phyloP scores from a whole-genome alignment of 1,140 invertebrate species.

The Bombus confusus region DNA sequence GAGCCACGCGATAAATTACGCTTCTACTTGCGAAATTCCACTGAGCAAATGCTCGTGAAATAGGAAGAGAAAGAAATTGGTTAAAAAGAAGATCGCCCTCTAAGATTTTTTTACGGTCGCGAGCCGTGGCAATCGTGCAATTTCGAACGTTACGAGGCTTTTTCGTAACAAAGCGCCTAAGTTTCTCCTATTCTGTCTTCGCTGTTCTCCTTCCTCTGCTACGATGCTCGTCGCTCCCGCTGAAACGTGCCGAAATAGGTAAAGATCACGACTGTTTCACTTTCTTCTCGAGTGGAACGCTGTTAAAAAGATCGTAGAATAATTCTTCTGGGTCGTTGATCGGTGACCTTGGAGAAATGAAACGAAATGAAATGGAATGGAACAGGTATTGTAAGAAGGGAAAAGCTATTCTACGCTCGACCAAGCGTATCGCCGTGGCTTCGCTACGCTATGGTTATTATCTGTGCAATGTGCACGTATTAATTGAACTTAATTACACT shows the following conservation, averaged over 20 bases:
- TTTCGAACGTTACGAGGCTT: conserved; percentile 61
- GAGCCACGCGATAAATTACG: conserved; percentile 12
- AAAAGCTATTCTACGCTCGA: neutral
- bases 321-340: neutral
- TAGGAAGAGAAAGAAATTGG: conserved; percentile 13
- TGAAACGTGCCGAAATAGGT: neutral
- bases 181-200: neutral
- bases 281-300: neutral
- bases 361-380: neutral
- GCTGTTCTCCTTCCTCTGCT: too few relatives aligned
- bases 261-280: conserved; percentile 39
- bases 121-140: conserved; percentile 33
- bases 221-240: neutral
- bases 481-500: neutral
- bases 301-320: neutral
- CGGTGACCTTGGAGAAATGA: neutral
- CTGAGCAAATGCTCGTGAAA: conserved; percentile 9
- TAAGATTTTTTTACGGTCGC: conserved; percentile 45
- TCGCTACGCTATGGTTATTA: too few relatives aligned
- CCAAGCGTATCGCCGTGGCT: too few relatives aligned
- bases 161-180: conserved; percentile 44
- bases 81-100: conserved; percentile 42
- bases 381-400: too few relatives aligned
- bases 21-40: conserved; percentile 25
- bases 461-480: too few relatives aligned